phyloP scores from a whole-genome alignment of 2,797 vertebrate species.

The Phoeniculus purpureus region DNA sequence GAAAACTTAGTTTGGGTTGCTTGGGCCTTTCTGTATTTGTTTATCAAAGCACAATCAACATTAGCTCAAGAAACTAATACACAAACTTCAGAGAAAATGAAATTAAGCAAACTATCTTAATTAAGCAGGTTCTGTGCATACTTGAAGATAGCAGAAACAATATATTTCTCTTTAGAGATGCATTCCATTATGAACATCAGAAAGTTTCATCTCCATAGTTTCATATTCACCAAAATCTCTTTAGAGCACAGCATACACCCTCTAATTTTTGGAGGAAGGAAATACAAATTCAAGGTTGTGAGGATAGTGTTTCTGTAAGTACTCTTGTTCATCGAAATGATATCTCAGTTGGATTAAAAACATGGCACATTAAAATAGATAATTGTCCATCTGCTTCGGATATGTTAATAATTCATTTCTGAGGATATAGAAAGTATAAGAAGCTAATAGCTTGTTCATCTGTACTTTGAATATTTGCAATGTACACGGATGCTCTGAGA shows the following conservation, averaged over 20 bases:
- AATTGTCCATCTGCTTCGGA: background rate
- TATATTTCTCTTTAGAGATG: background rate
- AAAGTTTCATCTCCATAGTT: background rate
- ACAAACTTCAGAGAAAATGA: background rate
- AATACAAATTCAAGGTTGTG: background rate
- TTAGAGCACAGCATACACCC: background rate
- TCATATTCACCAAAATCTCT: background rate
- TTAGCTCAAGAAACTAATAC: background rate
- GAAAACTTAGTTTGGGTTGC: background rate
- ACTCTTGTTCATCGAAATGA: background rate
- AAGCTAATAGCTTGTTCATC: background rate
- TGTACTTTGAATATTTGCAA: background rate
- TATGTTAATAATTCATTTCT: background rate
- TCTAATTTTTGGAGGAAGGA: background rate
- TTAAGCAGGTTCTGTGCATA: background rate
- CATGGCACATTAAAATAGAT: background rate
- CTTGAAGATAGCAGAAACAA: background rate
- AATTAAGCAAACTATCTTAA: background rate
- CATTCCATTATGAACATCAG: background rate
- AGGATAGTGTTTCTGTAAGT: background rate
- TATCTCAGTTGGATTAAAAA: background rate
- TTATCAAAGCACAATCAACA: background rate
- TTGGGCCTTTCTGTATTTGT: background rate
- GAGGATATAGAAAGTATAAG: background rate
- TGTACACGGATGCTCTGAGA: background rate